Evolutionary conservation across 2,113 vertebrate genomes (phyloP).

Genomic region (Ptychochromis oligacanthus): DNA sequence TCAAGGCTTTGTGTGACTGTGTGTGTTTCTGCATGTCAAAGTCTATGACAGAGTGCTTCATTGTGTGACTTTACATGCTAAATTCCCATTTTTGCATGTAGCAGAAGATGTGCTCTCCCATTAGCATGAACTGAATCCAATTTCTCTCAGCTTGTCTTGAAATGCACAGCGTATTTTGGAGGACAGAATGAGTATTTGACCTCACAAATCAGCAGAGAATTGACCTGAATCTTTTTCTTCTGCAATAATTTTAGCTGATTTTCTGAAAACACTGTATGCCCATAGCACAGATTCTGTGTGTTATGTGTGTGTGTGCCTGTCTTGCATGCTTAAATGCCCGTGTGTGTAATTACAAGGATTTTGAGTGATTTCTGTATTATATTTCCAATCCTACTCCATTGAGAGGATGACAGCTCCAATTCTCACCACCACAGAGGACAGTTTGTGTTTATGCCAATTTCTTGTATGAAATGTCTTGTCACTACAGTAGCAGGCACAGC

Average conservation of each 20-base stretch:
- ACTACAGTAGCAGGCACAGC: constrained; percentile 33
- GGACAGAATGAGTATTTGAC: constrained; percentile 23
- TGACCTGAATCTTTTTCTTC: constrained; percentile 12
- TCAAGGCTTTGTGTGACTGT: neutral
- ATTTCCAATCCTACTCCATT: constrained; percentile 38
- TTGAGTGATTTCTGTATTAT: constrained; percentile 58
- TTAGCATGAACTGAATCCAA: neutral
- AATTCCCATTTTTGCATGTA: neutral
- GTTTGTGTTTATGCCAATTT: constrained; percentile 56
- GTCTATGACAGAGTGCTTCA: neutral
- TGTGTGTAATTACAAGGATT: constrained; percentile 58
- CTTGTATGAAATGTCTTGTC: constrained; percentile 44
- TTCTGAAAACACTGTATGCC: neutral
- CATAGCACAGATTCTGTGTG: neutral
- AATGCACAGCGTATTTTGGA: neutral
- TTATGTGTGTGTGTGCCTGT: neutral
- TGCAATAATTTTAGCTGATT: neutral
- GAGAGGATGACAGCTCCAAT: constrained; percentile 60
- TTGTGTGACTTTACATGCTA: neutral
- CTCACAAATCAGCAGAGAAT: constrained; percentile 16
- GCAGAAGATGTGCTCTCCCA: neutral
- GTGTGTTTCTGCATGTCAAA: neutral
- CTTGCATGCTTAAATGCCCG: constrained; percentile 11
- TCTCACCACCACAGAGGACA: constrained; percentile 44
- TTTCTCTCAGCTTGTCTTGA: constrained; percentile 9